A percentile compares a stretch with the other conserved stretches of the same genome.
These are phyloP conservation scores for Channa maculata DNA, from an alignment of 2,113 vertebrate species.

Conservation along the genomic window DNA sequence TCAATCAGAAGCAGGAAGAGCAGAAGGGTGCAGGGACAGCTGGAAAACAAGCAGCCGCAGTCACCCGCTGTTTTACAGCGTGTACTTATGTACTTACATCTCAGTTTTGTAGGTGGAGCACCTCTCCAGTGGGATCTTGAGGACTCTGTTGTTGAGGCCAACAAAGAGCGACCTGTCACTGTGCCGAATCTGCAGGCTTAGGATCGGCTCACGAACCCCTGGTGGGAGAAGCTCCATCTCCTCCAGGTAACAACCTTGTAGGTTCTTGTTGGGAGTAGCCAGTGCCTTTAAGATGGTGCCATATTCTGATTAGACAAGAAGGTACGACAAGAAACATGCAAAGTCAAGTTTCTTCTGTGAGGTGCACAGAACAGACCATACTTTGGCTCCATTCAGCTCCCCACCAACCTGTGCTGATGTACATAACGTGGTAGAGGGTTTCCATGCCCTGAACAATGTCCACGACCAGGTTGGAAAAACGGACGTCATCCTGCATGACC, in stretches of 20 bases:
- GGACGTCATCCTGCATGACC: constrained; percentile 93
- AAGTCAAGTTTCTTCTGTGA: too few species aligned
- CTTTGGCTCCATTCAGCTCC: not conserved
- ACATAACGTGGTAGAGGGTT: constrained; percentile 95
- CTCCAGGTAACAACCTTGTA: constrained; percentile 96
- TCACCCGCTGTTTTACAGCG: too few species aligned
- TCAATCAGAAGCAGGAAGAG: too few species aligned
- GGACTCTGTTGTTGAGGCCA: constrained; percentile 89
- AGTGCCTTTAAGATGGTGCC: constrained; percentile 97
- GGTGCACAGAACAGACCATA: too few species aligned
- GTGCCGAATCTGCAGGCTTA: constrained; percentile 94
- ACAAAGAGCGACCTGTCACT: constrained; percentile 94
- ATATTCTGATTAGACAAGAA: constrained; percentile 84
- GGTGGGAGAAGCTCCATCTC: constrained; percentile 94
- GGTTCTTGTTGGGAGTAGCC: constrained; percentile 91
- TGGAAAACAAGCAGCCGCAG: too few species aligned
- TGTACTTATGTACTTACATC: constrained; percentile 74
- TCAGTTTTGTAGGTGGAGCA: constrained; percentile 91
- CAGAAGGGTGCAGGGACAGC: too few species aligned
- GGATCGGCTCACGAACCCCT: constrained; percentile 88
- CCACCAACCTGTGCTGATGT: constrained; percentile 93
- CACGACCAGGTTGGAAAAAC: constrained; percentile 95
- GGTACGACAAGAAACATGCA: not conserved
- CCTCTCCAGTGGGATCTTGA: constrained; percentile 95
- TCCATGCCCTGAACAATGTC: constrained; percentile 98